These are phyloP conservation scores for Dicaeum eximium DNA, from an alignment of 2,113 vertebrate genomes.

Conservation along the genomic window DNA sequence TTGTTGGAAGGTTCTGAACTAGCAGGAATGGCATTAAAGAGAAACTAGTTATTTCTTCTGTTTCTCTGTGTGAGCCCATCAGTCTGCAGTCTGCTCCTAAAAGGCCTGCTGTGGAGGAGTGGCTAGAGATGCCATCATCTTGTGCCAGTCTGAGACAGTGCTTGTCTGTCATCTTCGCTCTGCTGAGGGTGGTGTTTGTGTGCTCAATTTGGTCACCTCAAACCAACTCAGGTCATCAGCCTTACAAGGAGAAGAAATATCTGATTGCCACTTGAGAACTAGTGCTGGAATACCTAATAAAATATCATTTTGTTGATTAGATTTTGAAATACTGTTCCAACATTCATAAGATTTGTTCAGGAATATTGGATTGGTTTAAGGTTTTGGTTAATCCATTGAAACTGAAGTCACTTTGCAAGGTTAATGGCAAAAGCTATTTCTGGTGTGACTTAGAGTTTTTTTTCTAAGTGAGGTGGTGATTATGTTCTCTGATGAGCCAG, in stretches of 20 bases:
- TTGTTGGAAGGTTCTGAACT: neutral
- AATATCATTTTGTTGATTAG: neutral
- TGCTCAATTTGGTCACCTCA: neutral
- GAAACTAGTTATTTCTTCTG: neutral
- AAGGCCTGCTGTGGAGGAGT: neutral
- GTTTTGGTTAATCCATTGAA: neutral
- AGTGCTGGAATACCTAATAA: neutral
- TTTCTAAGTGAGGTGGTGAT: neutral
- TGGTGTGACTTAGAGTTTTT: neutral
- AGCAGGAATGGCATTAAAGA: neutral
- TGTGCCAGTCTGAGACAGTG: neutral
- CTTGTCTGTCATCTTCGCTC: neutral
- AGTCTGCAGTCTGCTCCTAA: neutral
- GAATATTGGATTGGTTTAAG: neutral
- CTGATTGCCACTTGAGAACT: neutral
- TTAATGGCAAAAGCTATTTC: neutral
- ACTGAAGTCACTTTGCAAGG: neutral
- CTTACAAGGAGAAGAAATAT: neutral
- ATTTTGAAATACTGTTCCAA: neutral
- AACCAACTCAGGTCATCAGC: neutral
- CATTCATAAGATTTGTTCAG: neutral
- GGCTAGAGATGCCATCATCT: neutral
- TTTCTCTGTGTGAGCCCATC: neutral
- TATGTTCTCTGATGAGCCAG: neutral
- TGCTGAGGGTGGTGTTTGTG: neutral